Evolutionary conservation across 2,113 vertebrate genomes (phyloP), one percentile per base, ranked within the genome.

Genomic region (Hydropotes inermis): DNA sequence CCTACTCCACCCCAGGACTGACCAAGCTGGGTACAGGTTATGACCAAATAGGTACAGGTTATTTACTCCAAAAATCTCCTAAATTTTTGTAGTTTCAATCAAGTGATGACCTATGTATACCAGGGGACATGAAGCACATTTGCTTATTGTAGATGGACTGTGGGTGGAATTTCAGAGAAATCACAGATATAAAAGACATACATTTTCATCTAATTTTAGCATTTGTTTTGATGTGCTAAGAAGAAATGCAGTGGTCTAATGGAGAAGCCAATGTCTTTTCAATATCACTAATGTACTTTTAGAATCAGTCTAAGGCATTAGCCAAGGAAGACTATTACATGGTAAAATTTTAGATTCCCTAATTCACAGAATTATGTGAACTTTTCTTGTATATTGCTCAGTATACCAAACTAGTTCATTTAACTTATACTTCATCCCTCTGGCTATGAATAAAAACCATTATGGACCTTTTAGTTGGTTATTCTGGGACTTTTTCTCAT

Each of bases 101-200:
- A 57, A 89, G 39, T 57, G 52, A 55, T 81, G 39, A 52, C 54
- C n/a, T 95, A 3, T 84, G 58, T 84, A 70, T 36, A 87, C 7
- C 39, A 82, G 55, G 39, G 15, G 25, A 28, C 82, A 91, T 87
- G 74, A 52, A 96, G 67, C 57, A 91, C 25, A 85, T 61, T 54
- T 88, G 45, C 57, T 15, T 79, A 17, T 27, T 85, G 25, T 36
- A 58, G n/a, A 79, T 86, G 14, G 30, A 78, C 30, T 55, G 23
- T 89, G 43, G 55, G 58, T 82, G 54, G 54, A 74, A 78, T 93
- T 97, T 94, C 95, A 93, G 61, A 91, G 39, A 61, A 87, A 89
- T 61, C 36, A 47, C 70, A 92, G 50, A 16, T 86, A 82, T 36
- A 30, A 82, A 86, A 55, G 11, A 81, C 2, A 84, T 89, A 17